Percentiles rank a stretch among this genome's conserved stretches.
These are phyloP conservation scores for Agriotes lineatus DNA, from an alignment of 2,888 invertebrate species.

Conservation along the genomic window DNA sequence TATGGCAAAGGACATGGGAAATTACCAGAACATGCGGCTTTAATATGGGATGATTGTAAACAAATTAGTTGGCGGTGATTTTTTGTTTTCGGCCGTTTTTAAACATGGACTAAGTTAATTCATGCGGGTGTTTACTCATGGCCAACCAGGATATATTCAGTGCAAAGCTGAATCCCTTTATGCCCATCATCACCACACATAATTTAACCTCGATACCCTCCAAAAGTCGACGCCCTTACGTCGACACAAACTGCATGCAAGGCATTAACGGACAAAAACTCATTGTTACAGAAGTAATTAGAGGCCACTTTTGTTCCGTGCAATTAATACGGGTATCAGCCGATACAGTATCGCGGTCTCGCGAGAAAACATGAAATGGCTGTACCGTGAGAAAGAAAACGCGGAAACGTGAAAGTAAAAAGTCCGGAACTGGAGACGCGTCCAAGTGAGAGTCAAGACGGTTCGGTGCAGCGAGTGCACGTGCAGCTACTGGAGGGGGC, in stretches of 20 bases:
- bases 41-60: too few species aligned
- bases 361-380: neutral
- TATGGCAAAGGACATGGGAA: too few species aligned
- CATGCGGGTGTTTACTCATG: too few species aligned
- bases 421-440: slow-evolving; percentile 8
- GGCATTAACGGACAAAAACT: neutral
- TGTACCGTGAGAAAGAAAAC: neutral
- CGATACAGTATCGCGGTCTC: neutral
- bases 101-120: too few species aligned
- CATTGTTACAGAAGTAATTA: neutral
- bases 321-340: neutral
- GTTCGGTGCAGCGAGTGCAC: slow-evolving; percentile 14
- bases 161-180: too few species aligned
- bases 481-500: slow-evolving; percentile 19
- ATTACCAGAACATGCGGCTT: too few species aligned
- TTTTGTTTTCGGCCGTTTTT: too few species aligned
- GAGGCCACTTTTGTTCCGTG: neutral
- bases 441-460: slow-evolving; percentile 24
- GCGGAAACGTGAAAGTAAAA: neutral
- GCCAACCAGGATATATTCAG: too few species aligned
- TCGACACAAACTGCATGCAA: neutral
- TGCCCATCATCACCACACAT: neutral
- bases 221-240: neutral
- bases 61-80: too few species aligned
- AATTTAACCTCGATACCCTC: neutral